Conservation (phyloP, 2,797 vertebrate species). For the Danionella dracula region DNA sequence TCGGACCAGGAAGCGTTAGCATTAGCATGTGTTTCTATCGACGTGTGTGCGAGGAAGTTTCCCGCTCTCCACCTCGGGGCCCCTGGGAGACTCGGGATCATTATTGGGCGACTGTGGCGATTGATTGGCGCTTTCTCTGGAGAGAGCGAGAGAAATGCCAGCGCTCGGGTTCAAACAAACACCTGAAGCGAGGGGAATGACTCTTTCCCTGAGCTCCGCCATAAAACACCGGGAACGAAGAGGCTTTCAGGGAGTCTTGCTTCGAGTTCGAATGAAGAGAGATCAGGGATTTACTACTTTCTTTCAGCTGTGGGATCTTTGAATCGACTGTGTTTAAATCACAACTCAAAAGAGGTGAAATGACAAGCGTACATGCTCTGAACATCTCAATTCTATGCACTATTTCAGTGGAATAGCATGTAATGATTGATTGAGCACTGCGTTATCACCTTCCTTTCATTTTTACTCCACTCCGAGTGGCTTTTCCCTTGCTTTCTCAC, state of each 20-base stretch:
- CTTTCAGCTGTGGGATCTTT: too few relatives aligned
- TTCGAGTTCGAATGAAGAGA: not conserved
- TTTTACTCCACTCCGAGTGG: too few relatives aligned
- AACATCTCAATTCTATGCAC: too few relatives aligned
- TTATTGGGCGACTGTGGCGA: slow-evolving; percentile 37
- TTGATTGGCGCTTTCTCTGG: slow-evolving; percentile 41
- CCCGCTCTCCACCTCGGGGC: slow-evolving; percentile 1
- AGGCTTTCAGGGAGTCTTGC: not conserved
- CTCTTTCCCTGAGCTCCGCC: slow-evolving; percentile 26
- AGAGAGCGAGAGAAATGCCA: slow-evolving; percentile 44
- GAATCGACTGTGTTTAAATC: too few relatives aligned
- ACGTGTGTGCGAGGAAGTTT: not conserved
- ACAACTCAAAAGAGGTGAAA: too few relatives aligned
- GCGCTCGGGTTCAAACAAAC: slow-evolving; percentile 31
- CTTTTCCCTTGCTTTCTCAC: too few relatives aligned
- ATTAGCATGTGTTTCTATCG: not conserved
- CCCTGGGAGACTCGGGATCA: slow-evolving; percentile 29
- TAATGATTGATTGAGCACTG: too few relatives aligned
- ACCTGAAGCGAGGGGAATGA: slow-evolving; percentile 34
- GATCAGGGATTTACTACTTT: too few relatives aligned
- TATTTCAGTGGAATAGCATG: too few relatives aligned
- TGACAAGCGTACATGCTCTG: too few relatives aligned
- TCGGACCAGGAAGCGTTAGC: not conserved
- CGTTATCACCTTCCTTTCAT: too few relatives aligned
- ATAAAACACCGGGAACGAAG: slow-evolving; percentile 13